Conservation (phyloP, 2,113 vertebrate species). For the Alces alces region DNA sequence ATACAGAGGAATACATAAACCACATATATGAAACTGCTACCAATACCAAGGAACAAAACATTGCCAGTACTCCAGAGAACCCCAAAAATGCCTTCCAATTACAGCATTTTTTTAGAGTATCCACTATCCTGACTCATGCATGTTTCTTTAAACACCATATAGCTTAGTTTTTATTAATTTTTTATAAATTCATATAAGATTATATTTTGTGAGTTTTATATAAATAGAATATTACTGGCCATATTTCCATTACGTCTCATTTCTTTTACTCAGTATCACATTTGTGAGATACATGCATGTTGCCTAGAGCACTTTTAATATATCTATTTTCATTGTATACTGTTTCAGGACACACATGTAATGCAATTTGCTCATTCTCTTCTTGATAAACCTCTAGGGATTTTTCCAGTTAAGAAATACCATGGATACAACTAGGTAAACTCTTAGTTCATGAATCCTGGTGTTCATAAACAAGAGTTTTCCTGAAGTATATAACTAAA, state of each 20-base stretch:
- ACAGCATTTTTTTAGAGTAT: neutral
- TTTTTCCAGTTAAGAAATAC: neutral
- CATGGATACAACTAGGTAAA: neutral
- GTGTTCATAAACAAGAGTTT: neutral
- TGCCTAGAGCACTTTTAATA: neutral
- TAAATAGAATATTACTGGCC: neutral
- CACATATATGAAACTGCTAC: neutral
- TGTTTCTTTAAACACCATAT: neutral
- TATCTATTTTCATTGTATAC: neutral
- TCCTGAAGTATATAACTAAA: neutral
- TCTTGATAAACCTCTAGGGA: neutral
- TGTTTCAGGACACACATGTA: neutral
- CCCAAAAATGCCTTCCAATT: neutral
- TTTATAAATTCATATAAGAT: too few species aligned
- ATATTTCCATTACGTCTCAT: neutral
- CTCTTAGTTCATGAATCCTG: neutral
- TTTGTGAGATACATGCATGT: neutral
- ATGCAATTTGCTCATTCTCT: neutral
- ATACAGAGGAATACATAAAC: neutral
- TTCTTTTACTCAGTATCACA: neutral
- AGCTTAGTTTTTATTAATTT: neutral
- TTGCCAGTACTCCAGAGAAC: neutral
- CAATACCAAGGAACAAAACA: neutral
- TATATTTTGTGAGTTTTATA: neutral
- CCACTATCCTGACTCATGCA: neutral